phyloP scores from a whole-genome alignment of 1,140 invertebrate genomes.

The Agrilus planipennis region DNA sequence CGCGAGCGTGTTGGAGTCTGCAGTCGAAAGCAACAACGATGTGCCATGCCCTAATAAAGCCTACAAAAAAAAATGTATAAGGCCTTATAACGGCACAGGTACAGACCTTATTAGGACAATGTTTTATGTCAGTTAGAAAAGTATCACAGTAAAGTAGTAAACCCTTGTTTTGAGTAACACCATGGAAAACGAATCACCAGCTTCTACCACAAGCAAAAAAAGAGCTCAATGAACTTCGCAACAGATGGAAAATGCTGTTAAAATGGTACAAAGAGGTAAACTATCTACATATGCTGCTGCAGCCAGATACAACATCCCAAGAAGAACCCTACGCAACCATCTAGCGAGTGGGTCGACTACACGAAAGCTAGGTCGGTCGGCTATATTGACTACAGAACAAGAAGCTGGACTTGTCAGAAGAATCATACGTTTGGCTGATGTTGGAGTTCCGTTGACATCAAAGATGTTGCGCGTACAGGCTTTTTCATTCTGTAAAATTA shows the following conservation, averaged over 20 bases:
- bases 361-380: slow-evolving; percentile 1
- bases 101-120: too few relatives aligned
- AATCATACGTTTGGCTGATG: slow-evolving; percentile 1
- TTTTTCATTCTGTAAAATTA: background rate
- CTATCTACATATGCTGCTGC: background rate
- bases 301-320: slow-evolving; percentile 2
- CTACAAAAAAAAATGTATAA: too few relatives aligned
- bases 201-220: too few relatives aligned
- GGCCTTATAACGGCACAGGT: too few relatives aligned
- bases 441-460: slow-evolving; percentile 1
- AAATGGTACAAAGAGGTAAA: background rate
- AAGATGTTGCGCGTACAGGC: background rate
- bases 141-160: too few relatives aligned
- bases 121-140: too few relatives aligned
- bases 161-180: too few relatives aligned
- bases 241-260: slow-evolving; percentile 1
- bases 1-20: too few relatives aligned
- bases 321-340: slow-evolving; percentile 3
- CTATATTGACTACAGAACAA: slow-evolving; percentile 2
- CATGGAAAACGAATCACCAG: too few relatives aligned
- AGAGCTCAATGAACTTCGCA: too few relatives aligned
- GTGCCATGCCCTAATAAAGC: too few relatives aligned
- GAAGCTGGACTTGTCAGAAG: background rate
- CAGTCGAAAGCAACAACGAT: too few relatives aligned
- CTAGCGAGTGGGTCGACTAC: background rate